These are phyloP conservation scores for Yponomeuta malinellus DNA, from an alignment of 2,888 invertebrate species.

Conservation along the genomic window DNA sequence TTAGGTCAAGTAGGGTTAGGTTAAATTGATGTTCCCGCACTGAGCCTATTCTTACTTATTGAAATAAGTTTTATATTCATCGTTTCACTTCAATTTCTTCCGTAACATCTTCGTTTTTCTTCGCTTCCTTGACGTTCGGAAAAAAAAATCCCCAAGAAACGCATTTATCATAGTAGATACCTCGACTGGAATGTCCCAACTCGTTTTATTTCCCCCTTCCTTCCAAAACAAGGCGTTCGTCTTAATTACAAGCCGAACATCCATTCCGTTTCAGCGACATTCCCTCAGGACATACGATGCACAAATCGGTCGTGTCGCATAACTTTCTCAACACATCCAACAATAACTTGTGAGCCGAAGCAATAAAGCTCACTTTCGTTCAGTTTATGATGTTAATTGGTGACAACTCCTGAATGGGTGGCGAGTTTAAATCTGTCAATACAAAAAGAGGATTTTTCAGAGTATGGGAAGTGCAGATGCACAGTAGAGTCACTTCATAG, in stretches of 20 bases:
- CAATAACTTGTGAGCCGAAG: neutral
- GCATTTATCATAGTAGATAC: no score
- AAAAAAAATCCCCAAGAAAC: no score
- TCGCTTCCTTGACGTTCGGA: no score
- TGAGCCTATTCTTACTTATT: no score
- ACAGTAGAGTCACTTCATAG: neutral
- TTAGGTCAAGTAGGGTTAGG: no score
- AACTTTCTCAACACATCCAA: neutral
- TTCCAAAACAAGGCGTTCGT: neutral
- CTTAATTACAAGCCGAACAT: neutral
- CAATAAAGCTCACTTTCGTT: neutral
- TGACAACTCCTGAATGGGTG: conserved; percentile 15
- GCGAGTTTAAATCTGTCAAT: conserved; percentile 12
- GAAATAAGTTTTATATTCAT: no score
- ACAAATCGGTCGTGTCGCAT: conserved; percentile 5
- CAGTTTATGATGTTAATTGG: neutral
- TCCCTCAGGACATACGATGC: conserved; percentile 7
- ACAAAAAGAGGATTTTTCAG: conserved; percentile 9
- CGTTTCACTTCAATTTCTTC: no score
- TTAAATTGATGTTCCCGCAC: no score
- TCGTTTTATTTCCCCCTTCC: neutral
- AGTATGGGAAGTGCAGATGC: neutral
- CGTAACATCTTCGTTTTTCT: no score
- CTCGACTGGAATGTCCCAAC: neutral
- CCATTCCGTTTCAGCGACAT: neutral